A percentile compares a stretch with the other conserved stretches of the same genome.
Evolutionary conservation across 1,140 invertebrate genomes (phyloP).

Genomic region (Diachasma alloeum): DNA sequence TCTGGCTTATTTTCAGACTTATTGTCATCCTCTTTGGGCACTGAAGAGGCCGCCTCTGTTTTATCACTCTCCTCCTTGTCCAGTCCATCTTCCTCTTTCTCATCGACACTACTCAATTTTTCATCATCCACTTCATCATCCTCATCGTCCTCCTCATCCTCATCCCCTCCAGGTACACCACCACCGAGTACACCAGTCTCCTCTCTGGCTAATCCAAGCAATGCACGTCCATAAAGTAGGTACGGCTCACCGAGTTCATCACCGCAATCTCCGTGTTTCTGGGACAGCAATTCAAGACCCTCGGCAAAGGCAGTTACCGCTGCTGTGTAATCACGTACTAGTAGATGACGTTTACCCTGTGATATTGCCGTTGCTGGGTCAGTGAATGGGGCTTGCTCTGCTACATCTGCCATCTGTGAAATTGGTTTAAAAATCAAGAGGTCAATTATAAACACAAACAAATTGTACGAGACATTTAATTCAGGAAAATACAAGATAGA

Average conservation of each 20-base stretch:
- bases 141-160: constrained; percentile 66
- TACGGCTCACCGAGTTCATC: constrained; percentile 86
- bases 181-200: constrained; percentile 83
- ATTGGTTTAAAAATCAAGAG: constrained; percentile 1
- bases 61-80: constrained; percentile 42
- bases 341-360: constrained; percentile 78
- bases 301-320: constrained; percentile 81
- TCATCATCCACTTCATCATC: constrained; percentile 59
- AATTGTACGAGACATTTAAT: not conserved
- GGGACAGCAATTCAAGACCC: constrained; percentile 76
- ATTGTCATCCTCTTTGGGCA: constrained; percentile 40
- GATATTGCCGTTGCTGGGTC: constrained; percentile 69
- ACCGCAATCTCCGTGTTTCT: constrained; percentile 78
- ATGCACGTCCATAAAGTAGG: constrained; percentile 79
- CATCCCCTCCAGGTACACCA: constrained; percentile 71
- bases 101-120: constrained; percentile 52
- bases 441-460: not conserved
- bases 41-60: constrained; percentile 47
- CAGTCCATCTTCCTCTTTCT: constrained; percentile 41
- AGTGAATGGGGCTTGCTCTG: constrained; percentile 59
- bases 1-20: constrained; percentile 10
- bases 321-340: constrained; percentile 79
- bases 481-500: not conserved
- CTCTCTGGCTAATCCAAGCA: constrained; percentile 81
- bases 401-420: constrained; percentile 69